Conservation (phyloP, 2,888 invertebrate species). For the Xestia rhomboidea region DNA sequence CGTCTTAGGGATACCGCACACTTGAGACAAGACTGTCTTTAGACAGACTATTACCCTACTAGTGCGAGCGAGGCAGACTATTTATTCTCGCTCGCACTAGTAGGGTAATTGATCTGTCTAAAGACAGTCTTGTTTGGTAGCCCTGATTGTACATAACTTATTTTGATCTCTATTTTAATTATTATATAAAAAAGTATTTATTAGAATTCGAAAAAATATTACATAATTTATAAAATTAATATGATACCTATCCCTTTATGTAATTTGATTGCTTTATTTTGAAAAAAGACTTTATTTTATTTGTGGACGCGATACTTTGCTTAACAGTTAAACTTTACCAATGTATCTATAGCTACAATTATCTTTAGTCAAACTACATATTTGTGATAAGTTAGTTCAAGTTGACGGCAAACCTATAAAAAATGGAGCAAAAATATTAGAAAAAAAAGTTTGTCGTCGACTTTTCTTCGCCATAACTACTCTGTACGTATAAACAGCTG, state of each 20-base stretch:
- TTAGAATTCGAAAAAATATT: slow-evolving; percentile 41
- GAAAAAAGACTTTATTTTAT: slow-evolving; percentile 34
- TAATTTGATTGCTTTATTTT: slow-evolving; percentile 39
- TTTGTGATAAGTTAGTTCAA: slow-evolving; percentile 59
- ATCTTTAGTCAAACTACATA: slow-evolving; percentile 53
- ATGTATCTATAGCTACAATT: slow-evolving; percentile 37
- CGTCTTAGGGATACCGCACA: too few species aligned
- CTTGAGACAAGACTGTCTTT: too few species aligned
- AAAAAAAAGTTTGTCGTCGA: slow-evolving; percentile 49
- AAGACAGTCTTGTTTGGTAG: too few species aligned
- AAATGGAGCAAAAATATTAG: slow-evolving; percentile 37
- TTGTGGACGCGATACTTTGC: slow-evolving; percentile 36
- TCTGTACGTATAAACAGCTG: slow-evolving; percentile 57
- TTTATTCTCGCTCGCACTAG: too few species aligned
- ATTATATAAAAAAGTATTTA: slow-evolving; percentile 41
- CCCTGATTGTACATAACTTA: slow-evolving; percentile 58
- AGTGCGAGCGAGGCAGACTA: too few species aligned
- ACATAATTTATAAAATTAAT: slow-evolving; percentile 30
- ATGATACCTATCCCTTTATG: slow-evolving; percentile 22
- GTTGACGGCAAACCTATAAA: slow-evolving; percentile 34
- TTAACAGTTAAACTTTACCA: slow-evolving; percentile 44
- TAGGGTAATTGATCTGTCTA: too few species aligned
- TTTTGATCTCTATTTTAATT: slow-evolving; percentile 60
- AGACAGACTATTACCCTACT: too few species aligned
- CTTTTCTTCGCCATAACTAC: slow-evolving; percentile 60